phyloP scores from a whole-genome alignment of 2,113 vertebrate genomes.

The Mobula birostris region DNA sequence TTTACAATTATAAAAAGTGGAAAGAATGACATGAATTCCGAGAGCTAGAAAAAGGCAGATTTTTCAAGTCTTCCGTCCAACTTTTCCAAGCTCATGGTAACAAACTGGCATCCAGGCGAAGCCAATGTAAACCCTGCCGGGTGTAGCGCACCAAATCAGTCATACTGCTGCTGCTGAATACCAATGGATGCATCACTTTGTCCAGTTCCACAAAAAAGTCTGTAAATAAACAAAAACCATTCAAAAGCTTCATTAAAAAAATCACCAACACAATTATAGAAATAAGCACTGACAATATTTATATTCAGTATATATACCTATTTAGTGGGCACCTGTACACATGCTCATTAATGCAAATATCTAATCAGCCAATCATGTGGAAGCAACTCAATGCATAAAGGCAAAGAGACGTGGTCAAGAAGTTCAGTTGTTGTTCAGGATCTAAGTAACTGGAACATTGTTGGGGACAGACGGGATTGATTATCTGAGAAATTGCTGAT shows the following conservation, averaged over 20 bases:
- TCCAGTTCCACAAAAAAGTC: constrained; percentile 96
- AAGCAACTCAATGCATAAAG: no score
- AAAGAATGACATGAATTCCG: constrained; percentile 83
- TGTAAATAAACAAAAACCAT: constrained; percentile 50
- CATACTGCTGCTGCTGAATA: constrained; percentile 98
- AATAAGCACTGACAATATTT: neutral
- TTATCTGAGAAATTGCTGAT: no score
- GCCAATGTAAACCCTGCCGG: constrained; percentile 93
- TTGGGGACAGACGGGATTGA: no score
- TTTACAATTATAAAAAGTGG: constrained; percentile 46
- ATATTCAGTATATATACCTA: neutral
- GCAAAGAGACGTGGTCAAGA: no score
- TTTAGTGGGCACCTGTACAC: no score
- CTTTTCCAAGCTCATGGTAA: constrained; percentile 55
- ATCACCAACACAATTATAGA: neutral
- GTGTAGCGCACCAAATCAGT: constrained; percentile 94
- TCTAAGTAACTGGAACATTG: no score
- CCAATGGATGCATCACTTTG: constrained; percentile 89
- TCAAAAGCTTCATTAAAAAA: neutral
- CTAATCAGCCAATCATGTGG: no score
- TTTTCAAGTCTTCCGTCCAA: constrained; percentile 51
- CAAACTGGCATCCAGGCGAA: constrained; percentile 87
- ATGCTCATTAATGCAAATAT: no score
- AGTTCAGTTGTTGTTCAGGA: no score
- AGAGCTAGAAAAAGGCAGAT: constrained; percentile 54